Evolutionary conservation across 2,888 invertebrate genomes (phyloP), one percentile per base, ranked within the genome.

Genomic region (Pristionchus entomophagus): DNA sequence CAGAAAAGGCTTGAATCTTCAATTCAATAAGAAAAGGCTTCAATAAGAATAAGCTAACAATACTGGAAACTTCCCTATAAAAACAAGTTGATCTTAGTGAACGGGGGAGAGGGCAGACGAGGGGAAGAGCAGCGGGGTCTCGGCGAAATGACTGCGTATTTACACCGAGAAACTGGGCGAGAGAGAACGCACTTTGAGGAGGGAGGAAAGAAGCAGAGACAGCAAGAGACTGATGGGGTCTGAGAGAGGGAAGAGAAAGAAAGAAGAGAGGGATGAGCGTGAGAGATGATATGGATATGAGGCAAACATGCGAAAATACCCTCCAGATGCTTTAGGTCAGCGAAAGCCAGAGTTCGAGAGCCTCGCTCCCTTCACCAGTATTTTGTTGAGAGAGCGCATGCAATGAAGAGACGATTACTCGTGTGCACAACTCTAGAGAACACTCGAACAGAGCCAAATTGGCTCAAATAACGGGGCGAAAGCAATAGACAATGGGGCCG

Each of bases 261-360:
- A 35, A 45, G 77, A 19, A n/a, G 38, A 45, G 78, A 35, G 51
- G 51, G 78, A 49, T 32, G 78, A 80, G 65, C 56, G n/a, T n/a
- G n/a, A 56, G 19, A 56, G 73, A 73, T 73, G 73, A 73, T 73
- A 73, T 73, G 41, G 73, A 73, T 73, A 73, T 73, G 73, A 73
- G 69, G n/a, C n/a, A n/a, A 12, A 41, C 35, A 32, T 62, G 19
- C 62, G 32, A 73, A 73, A 73, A 73, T 45, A 73, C 38, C 41
- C 41, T 45, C 38, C 73, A 73, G 73, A 73, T 73, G 73, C 19
- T 14, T 5, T n/a, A 22, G n/a, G n/a, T 22, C 56, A n/a, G n/a
- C n/a, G n/a, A 17, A 56, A 56, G n/a, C 56, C 5, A 56, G 19
- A 56, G n/a, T 14, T 5, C 56, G n/a, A 56, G 22, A 8, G 56